Percentiles rank a stretch among this genome's conserved stretches.
phyloP scores from a whole-genome alignment of 2,113 vertebrate genomes.

The Anthoscopus minutus region DNA sequence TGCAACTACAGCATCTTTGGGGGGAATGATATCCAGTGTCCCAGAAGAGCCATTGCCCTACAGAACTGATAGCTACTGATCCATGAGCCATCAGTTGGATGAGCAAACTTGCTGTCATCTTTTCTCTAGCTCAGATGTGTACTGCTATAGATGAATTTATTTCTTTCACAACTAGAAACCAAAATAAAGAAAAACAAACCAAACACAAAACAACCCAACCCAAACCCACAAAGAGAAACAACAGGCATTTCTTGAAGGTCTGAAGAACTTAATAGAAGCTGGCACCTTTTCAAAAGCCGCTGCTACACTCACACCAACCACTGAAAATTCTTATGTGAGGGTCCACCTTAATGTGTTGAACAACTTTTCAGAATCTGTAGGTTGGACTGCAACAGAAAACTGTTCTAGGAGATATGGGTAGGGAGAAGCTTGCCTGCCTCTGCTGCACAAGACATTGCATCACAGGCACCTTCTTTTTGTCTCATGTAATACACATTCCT shows the following conservation, averaged over 20 bases:
- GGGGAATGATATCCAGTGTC: rapidly evolving
- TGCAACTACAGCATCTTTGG: not conserved
- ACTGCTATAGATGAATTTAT: not conserved
- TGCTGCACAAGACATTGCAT: not conserved
- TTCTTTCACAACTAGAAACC: not conserved
- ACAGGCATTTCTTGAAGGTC: not conserved
- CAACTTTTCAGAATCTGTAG: not conserved
- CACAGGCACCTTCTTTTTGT: not conserved
- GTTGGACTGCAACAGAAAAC: not conserved
- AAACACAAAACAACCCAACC: not conserved
- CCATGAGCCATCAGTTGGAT: rapidly evolving
- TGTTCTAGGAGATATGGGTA: not conserved
- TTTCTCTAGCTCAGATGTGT: not conserved
- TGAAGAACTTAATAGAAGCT: not conserved
- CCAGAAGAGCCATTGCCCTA: not conserved
- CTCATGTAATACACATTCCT: not conserved
- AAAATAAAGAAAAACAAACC: not conserved
- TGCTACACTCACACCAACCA: not conserved
- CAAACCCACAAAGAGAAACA: not conserved
- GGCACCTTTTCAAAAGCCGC: not conserved
- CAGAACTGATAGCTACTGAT: not conserved
- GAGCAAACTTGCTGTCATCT: not conserved
- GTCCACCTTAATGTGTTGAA: not conserved
- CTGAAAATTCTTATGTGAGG: not conserved
- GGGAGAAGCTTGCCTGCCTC: not conserved